Conservation (phyloP, 1,140 invertebrate species). For the Drusus annulatus region DNA sequence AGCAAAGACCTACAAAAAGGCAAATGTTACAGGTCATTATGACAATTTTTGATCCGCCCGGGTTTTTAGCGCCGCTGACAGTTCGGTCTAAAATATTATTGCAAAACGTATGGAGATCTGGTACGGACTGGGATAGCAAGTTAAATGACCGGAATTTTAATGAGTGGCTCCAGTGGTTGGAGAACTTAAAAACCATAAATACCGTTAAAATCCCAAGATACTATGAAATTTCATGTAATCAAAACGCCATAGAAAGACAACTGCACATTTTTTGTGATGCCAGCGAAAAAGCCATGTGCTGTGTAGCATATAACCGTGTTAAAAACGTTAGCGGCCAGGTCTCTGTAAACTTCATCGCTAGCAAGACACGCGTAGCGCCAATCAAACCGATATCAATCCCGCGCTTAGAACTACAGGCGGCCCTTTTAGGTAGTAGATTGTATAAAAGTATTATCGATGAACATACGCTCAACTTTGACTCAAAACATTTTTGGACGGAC, state of each 20-base stretch:
- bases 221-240: no score
- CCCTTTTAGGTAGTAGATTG: not conserved
- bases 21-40: no score
- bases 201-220: no score
- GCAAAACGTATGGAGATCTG: conserved; percentile 12
- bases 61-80: not conserved
- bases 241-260: not conserved
- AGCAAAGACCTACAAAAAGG: not conserved
- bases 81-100: not conserved
- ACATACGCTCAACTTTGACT: no score
- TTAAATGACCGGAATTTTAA: not conserved
- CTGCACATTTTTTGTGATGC: conserved; percentile 14
- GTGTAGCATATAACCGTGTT: not conserved
- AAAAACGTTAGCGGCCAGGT: not conserved
- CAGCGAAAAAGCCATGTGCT: not conserved
- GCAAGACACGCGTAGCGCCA: not conserved
- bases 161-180: not conserved
- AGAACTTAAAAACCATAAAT: not conserved
- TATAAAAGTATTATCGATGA: not conserved
- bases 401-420: not conserved
- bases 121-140: not conserved
- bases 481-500: no score
- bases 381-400: conserved; percentile 2
- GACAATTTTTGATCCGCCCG: no score
- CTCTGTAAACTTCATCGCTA: not conserved